Percentiles rank a stretch among this genome's conserved stretches.
Conservation (phyloP, 2,113 vertebrate genomes). For the Anarrhichthys ocellatus region DNA sequence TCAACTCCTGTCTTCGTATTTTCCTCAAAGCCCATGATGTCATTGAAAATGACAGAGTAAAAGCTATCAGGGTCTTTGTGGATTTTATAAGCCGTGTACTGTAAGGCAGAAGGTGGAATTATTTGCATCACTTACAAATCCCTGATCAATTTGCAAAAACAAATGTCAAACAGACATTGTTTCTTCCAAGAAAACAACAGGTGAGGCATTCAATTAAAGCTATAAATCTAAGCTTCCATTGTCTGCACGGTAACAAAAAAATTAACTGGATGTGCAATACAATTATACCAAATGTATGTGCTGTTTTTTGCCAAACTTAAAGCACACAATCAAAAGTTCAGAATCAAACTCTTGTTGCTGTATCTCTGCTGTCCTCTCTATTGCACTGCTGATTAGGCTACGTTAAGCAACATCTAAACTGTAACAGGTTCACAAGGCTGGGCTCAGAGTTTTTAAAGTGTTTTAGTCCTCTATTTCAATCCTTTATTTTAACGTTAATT, state of each 20-base stretch:
- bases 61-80: rapidly evolving
- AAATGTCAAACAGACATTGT: not conserved
- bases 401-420: too few species aligned
- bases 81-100: constrained; percentile 53
- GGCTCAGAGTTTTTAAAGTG: too few species aligned
- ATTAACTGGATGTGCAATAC: too few species aligned
- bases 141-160: not conserved
- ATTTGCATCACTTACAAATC: not conserved
- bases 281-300: too few species aligned
- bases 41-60: constrained; percentile 45
- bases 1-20: rapidly evolving
- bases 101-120: not conserved
- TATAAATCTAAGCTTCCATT: not conserved
- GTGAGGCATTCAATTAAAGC: not conserved
- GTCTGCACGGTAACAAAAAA: not conserved
- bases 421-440: too few species aligned
- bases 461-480: too few species aligned
- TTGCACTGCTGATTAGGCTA: too few species aligned
- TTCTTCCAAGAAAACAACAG: not conserved
- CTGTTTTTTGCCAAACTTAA: too few species aligned
- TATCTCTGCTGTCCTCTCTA: too few species aligned
- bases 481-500: too few species aligned
- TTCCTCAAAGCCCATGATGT: constrained; percentile 57
- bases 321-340: too few species aligned
- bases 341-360: too few species aligned